Percentiles rank a stretch among this genome's conserved stretches.
phyloP scores from a whole-genome alignment of 2,797 vertebrate genomes.

The Pogoniulus pusillus region DNA sequence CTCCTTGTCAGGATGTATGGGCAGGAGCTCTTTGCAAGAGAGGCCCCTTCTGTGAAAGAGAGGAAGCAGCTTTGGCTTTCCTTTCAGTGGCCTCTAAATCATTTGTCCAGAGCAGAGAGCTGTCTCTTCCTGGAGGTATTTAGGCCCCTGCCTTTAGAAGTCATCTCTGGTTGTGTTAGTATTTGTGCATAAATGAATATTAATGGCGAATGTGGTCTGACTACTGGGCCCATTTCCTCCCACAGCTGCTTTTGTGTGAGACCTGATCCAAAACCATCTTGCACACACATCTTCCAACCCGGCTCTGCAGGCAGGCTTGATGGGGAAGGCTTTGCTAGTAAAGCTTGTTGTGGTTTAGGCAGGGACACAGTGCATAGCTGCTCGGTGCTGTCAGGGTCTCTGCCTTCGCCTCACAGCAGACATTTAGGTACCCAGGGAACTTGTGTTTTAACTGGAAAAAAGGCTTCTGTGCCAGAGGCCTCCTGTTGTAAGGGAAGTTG shows the following conservation, averaged over 20 bases:
- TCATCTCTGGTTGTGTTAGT: slow-evolving; percentile 11
- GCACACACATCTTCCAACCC: slow-evolving; percentile 2
- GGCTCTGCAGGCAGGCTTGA: neutral
- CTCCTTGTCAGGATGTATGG: neutral
- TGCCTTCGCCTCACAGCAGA: neutral
- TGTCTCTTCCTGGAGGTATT: slow-evolving; percentile 20
- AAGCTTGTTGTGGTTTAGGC: slow-evolving; percentile 53
- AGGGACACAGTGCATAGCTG: neutral
- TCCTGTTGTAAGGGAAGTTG: neutral
- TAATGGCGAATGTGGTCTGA: slow-evolving; percentile 55
- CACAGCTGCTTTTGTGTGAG: slow-evolving; percentile 41
- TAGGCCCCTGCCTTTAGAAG: slow-evolving; percentile 38
- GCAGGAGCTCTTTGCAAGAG: neutral
- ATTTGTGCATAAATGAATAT: slow-evolving; percentile 61
- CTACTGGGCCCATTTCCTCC: slow-evolving; percentile 51
- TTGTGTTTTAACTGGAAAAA: slow-evolving; percentile 4
- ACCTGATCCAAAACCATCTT: slow-evolving; percentile 41
- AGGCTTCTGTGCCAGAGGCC: slow-evolving; percentile 7
- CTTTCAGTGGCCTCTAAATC: slow-evolving; percentile 46
- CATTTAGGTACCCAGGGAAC: neutral
- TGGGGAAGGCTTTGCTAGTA: neutral
- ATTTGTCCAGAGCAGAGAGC: slow-evolving; percentile 16
- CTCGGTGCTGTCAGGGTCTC: slow-evolving; percentile 38
- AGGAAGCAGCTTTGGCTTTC: slow-evolving; percentile 39
- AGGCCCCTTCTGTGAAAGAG: neutral